These are phyloP conservation scores for Scaptodrosophila latifasciaeformis DNA, from an alignment of 2,888 invertebrate species.

Conservation along the genomic window DNA sequence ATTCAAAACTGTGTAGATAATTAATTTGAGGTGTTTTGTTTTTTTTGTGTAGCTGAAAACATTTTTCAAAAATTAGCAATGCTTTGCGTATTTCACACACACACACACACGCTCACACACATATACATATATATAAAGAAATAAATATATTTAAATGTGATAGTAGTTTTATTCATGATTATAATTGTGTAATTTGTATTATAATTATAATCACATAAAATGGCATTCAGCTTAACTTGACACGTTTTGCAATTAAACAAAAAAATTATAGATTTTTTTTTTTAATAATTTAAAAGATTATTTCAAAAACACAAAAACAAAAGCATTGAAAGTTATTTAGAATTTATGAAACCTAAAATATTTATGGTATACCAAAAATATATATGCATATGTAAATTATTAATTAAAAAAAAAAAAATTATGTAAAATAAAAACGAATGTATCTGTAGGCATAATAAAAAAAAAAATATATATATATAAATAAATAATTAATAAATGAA, in stretches of 20 bases:
- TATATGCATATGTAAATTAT: conserved; percentile 8
- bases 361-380: conserved; percentile 29
- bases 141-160: conserved; percentile 65
- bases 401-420: conserved; percentile 22
- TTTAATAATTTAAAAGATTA: not conserved
- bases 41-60: conserved; percentile 7
- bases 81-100: conserved; percentile 23
- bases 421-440: conserved; percentile 21
- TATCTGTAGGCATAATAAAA: conserved; percentile 45
- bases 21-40: conserved; percentile 14
- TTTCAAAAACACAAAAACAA: not conserved
- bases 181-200: conserved; percentile 41
- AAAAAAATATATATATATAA: conserved; percentile 45
- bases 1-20: conserved; percentile 33
- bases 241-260: not conserved
- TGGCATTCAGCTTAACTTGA: conserved; percentile 2
- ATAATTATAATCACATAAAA: conserved; percentile 9
- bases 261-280: conserved; percentile 10
- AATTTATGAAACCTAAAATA: conserved; percentile 30
- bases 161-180: conserved; percentile 63
- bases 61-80: conserved; percentile 22
- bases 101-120: conserved; percentile 7
- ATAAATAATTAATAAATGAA: conserved; percentile 14
- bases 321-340: not conserved
- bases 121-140: too few species aligned